These are phyloP conservation scores for Leptopilina syphax DNA, from an alignment of 2,888 invertebrate genomes.

Conservation along the genomic window DNA sequence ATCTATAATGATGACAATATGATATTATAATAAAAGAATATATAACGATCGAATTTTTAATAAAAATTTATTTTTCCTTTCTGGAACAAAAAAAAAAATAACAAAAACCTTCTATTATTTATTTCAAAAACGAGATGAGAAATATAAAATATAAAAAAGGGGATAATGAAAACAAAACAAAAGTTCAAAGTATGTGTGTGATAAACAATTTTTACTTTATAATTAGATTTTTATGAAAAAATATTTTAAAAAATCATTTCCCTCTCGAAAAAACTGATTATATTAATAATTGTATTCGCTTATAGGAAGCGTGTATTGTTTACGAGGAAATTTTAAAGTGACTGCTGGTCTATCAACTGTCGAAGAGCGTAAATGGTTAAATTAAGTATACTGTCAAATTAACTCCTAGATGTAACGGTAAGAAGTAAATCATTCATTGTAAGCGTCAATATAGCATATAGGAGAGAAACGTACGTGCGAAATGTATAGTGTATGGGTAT, in stretches of 20 bases:
- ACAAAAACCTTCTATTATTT: too few relatives aligned
- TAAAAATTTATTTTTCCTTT: too few relatives aligned
- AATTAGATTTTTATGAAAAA: neutral
- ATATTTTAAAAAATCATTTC: neutral
- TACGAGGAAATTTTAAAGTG: slow-evolving; percentile 37
- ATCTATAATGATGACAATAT: too few relatives aligned
- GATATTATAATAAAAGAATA: too few relatives aligned
- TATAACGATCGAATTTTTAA: too few relatives aligned
- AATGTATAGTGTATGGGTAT: neutral
- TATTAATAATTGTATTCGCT: neutral
- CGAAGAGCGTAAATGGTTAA: slow-evolving; percentile 33
- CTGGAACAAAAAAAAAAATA: too few relatives aligned
- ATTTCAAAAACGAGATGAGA: too few relatives aligned
- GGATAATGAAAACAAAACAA: too few relatives aligned
- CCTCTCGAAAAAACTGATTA: neutral
- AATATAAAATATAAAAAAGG: too few relatives aligned
- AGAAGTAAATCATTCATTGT: slow-evolving; percentile 39
- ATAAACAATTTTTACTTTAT: too few relatives aligned
- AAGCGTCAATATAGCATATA: neutral
- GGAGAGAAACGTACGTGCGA: slow-evolving; percentile 12
- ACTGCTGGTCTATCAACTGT: slow-evolving; percentile 35
- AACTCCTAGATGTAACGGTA: slow-evolving; percentile 32
- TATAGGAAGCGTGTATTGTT: slow-evolving; percentile 12
- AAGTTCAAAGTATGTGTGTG: too few relatives aligned
- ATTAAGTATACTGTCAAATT: slow-evolving; percentile 39